Conservation (phyloP, 2,113 vertebrate genomes). For the Sisor rabdophorus region DNA sequence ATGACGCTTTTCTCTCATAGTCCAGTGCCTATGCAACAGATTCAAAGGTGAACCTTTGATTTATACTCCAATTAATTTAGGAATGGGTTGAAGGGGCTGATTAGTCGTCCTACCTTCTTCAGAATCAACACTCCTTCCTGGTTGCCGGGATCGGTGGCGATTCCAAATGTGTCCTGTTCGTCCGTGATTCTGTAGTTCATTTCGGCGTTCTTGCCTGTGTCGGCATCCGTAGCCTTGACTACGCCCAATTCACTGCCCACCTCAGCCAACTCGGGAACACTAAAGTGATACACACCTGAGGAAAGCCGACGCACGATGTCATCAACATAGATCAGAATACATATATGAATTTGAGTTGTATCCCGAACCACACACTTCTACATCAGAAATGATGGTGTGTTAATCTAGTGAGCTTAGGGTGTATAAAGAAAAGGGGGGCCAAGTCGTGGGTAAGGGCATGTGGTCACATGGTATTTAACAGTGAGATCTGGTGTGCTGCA, state of each 20-base stretch:
- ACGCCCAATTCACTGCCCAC: conserved; percentile 74
- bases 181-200: conserved; percentile 88
- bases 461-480: no score
- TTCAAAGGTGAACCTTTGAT: neutral
- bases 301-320: neutral
- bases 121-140: conserved; percentile 87
- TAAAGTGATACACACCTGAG: conserved; percentile 85
- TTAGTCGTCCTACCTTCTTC: conserved; percentile 78
- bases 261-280: conserved; percentile 74
- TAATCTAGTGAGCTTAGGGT: no score
- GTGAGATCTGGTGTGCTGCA: neutral
- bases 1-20: conserved; percentile 84
- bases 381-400: neutral
- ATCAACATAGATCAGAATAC: neutral
- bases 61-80: neutral
- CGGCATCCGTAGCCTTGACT: conserved; percentile 83
- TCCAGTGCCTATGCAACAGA: conserved; percentile 75
- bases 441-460: no score
- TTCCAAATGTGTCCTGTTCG: conserved; percentile 81
- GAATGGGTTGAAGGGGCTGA: neutral
- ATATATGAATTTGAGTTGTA: no score
- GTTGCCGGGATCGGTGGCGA: conserved; percentile 79
- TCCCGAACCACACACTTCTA: neutral
- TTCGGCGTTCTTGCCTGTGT: conserved; percentile 83
- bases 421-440: no score